Base-by-base conservation (phyloP, 2,797 vertebrate species). In the Acanthiza pusilla region DNA sequence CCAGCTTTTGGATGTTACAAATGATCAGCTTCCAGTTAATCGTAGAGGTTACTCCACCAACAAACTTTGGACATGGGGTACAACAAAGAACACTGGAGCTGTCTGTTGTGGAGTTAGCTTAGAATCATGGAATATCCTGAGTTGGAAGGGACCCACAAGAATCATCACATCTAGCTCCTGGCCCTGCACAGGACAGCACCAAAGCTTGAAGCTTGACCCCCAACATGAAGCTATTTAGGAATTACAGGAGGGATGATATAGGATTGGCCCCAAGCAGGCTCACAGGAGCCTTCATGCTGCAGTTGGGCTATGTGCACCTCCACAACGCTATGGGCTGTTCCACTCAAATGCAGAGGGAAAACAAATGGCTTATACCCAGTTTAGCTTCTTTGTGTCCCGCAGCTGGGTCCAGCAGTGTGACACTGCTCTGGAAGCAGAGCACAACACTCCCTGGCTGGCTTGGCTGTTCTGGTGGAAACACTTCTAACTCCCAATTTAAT, bases 301-400 rank as follows among this genome's bases (percentile, higher is more conserved):
- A 0, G 19, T 2, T 30, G 62, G 13, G 43, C 30, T 50, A 10
- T 0, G 3, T 8, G 15, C 51, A 68, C 16, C 36, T 70, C 62
- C 67, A 40, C 7, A 3, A 30, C 1, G 5, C 50, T 40, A 8
- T 8, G n/a, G 38, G 54, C 43, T 72, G 17, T 26, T 63, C 40
- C n/a, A 29, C 47, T 65, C 9, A 3, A 22, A 22, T n/a, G 30
- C 34, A 67, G 54, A 30, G 16, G 45, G 34, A n/a, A 80, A 48
- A 76, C 22, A 76, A 88, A 72, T 27, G 27, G 30, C 10, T 76
- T 12, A 2, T 47, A 47, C 13, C 36, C 13, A n/a, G 16, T 53
- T 71, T 16, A 72, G 30, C 34, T 72, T 32, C n/a, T 61, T 75
- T 61, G 26, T 72, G 13, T 18, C 13, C 22, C 48, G n/a, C n/a